Evolutionary conservation across 2,113 vertebrate genomes (phyloP).

Genomic region (Thunnus thynnus): DNA sequence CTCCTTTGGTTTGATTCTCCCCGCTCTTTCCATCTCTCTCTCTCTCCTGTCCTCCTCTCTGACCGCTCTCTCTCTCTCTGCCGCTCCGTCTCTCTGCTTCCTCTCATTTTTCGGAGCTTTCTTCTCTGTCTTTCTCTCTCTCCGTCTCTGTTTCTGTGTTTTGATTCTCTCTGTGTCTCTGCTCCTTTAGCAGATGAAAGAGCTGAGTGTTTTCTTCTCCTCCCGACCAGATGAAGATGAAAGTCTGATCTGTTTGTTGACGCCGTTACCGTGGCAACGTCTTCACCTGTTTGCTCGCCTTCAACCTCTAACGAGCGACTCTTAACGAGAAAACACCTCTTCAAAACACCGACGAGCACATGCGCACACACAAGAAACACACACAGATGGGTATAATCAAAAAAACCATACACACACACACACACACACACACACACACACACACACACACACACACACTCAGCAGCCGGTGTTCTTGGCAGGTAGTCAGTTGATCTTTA

Average conservation of each 20-base stretch:
- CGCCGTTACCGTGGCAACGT: conserved; percentile 55
- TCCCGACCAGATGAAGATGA: conserved; percentile 66
- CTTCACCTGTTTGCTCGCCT: conserved; percentile 73
- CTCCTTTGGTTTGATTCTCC: no score
- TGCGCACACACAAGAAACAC: neutral
- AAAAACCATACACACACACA: conserved; percentile 19
- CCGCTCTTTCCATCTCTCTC: no score
- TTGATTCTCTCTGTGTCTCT: conserved; percentile 31
- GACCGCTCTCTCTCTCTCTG: no score
- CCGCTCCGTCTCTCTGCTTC: no score
- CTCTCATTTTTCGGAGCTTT: no score
- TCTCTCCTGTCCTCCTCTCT: no score
- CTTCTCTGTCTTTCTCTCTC: neutral
- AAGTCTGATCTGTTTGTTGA: conserved; percentile 71
- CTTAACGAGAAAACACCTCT: conserved; percentile 74
- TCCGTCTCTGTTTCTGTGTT: neutral
- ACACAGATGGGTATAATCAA: conserved; percentile 34
- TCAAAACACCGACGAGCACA: conserved; percentile 48
- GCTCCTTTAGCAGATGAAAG: conserved; percentile 69
- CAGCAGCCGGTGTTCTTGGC: conserved; percentile 48
- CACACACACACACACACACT: conserved; percentile 36
- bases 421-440: conserved; percentile 34
- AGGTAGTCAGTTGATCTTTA: conserved; percentile 70
- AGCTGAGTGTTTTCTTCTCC: conserved; percentile 60
- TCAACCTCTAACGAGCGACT: conserved; percentile 69